Conservation (phyloP, 2,888 invertebrate genomes). For the Melitaea athalia region DNA sequence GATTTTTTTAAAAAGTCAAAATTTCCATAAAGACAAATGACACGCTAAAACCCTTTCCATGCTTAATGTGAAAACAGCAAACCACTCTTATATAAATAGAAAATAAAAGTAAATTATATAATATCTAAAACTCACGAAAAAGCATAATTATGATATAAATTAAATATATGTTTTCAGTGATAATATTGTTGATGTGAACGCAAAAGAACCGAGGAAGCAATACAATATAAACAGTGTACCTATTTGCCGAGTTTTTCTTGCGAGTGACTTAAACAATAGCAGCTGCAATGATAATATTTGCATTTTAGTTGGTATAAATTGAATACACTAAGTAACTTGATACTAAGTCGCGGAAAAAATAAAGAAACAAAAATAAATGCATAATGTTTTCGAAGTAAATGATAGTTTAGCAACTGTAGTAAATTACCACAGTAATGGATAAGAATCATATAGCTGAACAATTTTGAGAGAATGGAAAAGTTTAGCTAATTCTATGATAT, state of each 20-base stretch:
- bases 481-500: constrained; percentile 18
- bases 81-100: constrained; percentile 33
- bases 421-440: not conserved
- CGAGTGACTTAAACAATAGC: constrained; percentile 82
- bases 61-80: constrained; percentile 34
- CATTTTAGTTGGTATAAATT: constrained; percentile 61
- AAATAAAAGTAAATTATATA: constrained; percentile 27
- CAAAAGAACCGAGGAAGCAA: constrained; percentile 57
- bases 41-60: constrained; percentile 31
- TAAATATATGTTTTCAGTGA: constrained; percentile 13
- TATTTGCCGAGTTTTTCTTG: constrained; percentile 77
- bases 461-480: not conserved
- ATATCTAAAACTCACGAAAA: constrained; percentile 29
- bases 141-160: constrained; percentile 30
- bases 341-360: constrained; percentile 14
- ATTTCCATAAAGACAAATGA: constrained; percentile 23
- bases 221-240: constrained; percentile 74
- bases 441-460: not conserved
- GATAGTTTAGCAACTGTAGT: not conserved
- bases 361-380: not conserved
- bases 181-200: constrained; percentile 26
- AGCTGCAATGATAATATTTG: constrained; percentile 75
- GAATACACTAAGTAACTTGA: constrained; percentile 30
- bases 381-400: not conserved
- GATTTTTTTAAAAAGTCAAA: constrained; percentile 4